These are phyloP conservation scores for Euzetes globulus DNA, from an alignment of 2,888 invertebrate genomes.

Conservation along the genomic window DNA sequence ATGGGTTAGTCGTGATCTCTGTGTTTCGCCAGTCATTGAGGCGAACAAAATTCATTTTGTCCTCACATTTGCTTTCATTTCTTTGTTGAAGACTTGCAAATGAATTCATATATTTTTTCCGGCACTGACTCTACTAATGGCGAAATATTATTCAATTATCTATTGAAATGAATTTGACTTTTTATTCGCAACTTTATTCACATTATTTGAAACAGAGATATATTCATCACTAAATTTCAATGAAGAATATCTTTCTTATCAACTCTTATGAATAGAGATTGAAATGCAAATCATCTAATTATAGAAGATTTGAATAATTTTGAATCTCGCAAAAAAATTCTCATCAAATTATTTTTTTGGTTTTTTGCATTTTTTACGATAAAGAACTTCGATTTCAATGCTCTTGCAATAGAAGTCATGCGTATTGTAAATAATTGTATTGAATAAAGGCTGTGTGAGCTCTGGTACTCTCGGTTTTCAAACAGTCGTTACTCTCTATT, in stretches of 20 bases:
- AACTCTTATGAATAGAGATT: no score
- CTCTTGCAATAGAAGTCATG: background rate
- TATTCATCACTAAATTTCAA: no score
- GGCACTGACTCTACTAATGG: background rate
- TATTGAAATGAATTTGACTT: background rate
- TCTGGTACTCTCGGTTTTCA: background rate
- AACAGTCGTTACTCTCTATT: background rate
- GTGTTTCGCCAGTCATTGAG: background rate
- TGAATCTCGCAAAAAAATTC: no score
- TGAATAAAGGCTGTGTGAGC: background rate
- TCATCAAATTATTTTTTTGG: no score
- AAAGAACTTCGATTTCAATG: no score
- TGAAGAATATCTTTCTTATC: no score
- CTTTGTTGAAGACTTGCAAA: background rate
- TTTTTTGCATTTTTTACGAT: no score
- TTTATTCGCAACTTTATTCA: background rate
- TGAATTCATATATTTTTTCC: background rate
- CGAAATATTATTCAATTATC: background rate
- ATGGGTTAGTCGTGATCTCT: background rate
- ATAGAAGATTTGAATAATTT: no score
- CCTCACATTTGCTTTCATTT: background rate
- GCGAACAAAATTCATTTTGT: background rate
- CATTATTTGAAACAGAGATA: no score
- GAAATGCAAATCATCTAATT: no score
- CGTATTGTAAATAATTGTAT: slow-evolving; percentile 6